Evolutionary conservation across 2,113 vertebrate species (phyloP).

Genomic region (Motacilla tschutschensis): DNA sequence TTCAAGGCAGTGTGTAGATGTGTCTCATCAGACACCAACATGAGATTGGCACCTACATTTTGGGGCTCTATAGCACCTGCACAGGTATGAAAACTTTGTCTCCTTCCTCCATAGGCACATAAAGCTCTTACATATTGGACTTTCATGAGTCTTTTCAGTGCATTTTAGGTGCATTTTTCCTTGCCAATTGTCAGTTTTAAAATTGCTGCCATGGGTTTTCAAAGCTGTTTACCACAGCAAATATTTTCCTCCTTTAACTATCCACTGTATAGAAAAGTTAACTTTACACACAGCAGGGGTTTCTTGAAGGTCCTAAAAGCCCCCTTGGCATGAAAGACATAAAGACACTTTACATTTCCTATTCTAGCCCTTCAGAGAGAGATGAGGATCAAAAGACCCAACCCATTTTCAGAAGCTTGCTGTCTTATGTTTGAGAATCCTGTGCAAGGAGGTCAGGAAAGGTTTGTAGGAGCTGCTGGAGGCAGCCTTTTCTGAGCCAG

Average conservation of each 20-base stretch:
- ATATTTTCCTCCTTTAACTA: not conserved
- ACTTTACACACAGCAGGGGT: fast-evolving
- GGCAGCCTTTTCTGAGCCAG: not conserved
- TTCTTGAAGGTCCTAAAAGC: not conserved
- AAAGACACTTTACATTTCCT: not conserved
- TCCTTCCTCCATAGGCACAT: not conserved
- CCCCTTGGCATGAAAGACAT: not conserved
- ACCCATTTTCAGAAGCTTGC: not conserved
- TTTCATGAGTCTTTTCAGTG: not conserved
- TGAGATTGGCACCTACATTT: not conserved
- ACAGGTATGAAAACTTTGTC: not conserved
- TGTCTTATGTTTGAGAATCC: not conserved
- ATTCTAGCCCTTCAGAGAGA: not conserved
- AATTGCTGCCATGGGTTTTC: not conserved
- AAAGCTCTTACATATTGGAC: not conserved
- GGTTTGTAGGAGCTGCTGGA: not conserved
- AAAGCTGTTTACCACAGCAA: not conserved
- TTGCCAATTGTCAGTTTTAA: not conserved
- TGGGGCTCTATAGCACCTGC: not conserved
- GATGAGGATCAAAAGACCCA: not conserved
- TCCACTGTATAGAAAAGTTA: not conserved
- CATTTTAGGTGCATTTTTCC: not conserved
- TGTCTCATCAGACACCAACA: not conserved
- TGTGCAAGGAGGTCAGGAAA: not conserved
- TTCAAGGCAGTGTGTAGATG: not conserved